These are phyloP conservation scores for Rotaria sp. DNA, from an alignment of 2,888 invertebrate genomes.

Conservation along the genomic window DNA sequence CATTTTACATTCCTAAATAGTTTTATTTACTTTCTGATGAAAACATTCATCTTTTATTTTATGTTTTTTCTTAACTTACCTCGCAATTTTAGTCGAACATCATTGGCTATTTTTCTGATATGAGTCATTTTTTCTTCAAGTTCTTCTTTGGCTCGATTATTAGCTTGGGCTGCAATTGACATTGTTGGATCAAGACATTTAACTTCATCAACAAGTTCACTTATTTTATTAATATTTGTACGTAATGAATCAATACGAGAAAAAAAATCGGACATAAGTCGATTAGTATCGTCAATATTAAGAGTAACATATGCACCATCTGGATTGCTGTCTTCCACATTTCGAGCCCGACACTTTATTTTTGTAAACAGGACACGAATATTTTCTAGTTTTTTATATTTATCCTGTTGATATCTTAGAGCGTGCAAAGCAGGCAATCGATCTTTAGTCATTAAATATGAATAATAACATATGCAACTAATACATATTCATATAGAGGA, in stretches of 20 bases:
- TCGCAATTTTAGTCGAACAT: conserved; percentile 98
- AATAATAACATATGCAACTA: not conserved
- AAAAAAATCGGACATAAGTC: conserved; percentile 13
- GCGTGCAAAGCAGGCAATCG: conserved; percentile 37
- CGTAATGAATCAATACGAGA: conserved; percentile 85
- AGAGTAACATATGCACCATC: not conserved
- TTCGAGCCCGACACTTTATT: not conserved
- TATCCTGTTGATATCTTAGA: not conserved
- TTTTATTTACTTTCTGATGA: not conserved
- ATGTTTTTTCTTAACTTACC: conserved; percentile 60
- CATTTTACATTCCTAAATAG: conserved; percentile 33
- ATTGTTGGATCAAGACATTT: conserved; percentile 99
- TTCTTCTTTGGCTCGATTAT: conserved; percentile 99
- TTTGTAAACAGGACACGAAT: not conserved
- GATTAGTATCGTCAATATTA: conserved; percentile 1
- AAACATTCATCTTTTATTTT: no score
- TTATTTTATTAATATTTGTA: conserved; percentile 98
- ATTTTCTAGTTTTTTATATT: not conserved
- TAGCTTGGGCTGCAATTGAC: conserved; percentile 91
- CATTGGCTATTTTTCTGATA: conserved; percentile 99
- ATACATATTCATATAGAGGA: not conserved
- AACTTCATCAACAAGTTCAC: conserved; percentile 96
- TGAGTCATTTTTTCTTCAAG: conserved; percentile 99
- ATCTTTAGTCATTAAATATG: conserved; percentile 38
- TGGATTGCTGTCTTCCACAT: not conserved